Conservation (phyloP, 2,888 invertebrate genomes). For the Tethea ocularis region DNA sequence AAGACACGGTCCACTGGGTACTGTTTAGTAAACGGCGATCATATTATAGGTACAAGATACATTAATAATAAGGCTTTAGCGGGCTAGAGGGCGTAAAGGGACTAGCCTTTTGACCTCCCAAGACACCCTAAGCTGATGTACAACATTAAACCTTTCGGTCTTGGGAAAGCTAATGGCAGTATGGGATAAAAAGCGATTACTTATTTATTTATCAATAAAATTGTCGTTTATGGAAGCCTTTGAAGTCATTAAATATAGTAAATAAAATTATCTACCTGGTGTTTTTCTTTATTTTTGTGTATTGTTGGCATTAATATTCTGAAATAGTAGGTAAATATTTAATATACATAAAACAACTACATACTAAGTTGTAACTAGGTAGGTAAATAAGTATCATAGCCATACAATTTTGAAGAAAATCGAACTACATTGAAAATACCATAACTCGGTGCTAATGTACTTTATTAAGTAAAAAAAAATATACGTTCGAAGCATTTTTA, state of each 20-base stretch:
- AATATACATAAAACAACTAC: background rate
- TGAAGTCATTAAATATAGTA: background rate
- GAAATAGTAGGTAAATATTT: background rate
- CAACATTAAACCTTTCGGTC: conserved; percentile 21
- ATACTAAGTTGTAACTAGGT: too few relatives aligned
- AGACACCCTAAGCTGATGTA: conserved; percentile 32
- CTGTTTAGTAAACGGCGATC: conserved; percentile 38
- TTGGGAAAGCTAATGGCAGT: background rate
- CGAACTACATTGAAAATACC: too few relatives aligned
- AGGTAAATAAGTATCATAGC: too few relatives aligned
- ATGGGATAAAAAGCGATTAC: background rate
- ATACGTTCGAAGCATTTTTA: background rate
- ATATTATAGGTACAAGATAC: conserved; percentile 41
- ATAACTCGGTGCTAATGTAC: too few relatives aligned
- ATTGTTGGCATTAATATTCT: background rate
- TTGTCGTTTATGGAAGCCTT: background rate
- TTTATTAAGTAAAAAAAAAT: too few relatives aligned
- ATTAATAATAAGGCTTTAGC: conserved; percentile 39
- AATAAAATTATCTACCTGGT: background rate
- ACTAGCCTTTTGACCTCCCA: conserved; percentile 36
- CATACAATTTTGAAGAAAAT: too few relatives aligned
- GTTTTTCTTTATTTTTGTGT: background rate
- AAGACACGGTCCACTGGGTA: conserved; percentile 35
- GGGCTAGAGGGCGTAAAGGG: conserved; percentile 43
- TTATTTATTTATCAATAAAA: background rate